Percentiles rank a stretch among this genome's conserved stretches.
These are phyloP conservation scores for Zoanthus sociatus DNA, from an alignment of 92 coral and sea anemone species.

Conservation along the genomic window DNA sequence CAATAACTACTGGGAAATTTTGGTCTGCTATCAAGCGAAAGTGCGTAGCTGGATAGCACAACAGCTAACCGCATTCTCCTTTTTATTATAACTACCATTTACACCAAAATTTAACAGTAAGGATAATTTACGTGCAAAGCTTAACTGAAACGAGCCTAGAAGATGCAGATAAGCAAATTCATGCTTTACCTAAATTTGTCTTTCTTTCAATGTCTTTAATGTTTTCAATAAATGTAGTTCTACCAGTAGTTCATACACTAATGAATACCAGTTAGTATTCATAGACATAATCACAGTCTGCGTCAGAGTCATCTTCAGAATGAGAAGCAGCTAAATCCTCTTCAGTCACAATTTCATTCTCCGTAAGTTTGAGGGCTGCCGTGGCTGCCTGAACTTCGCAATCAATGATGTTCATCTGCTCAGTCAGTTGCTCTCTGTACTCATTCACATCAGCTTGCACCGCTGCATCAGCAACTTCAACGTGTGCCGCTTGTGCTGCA, in stretches of 20 bases:
- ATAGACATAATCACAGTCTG: not conserved
- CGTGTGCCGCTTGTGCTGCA: not conserved
- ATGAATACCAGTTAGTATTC: constrained; percentile 20
- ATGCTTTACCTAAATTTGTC: constrained; percentile 4
- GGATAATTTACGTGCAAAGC: constrained; percentile 14
- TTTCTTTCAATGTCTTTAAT: constrained; percentile 1
- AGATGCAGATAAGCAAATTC: constrained; percentile 17
- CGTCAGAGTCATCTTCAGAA: constrained; percentile 9
- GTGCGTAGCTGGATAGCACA: no score
- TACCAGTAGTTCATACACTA: not conserved
- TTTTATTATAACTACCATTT: constrained; percentile 11
- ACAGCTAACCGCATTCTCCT: not conserved
- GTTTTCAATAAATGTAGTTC: constrained; percentile 27
- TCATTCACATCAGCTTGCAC: not conserved
- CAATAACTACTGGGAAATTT: constrained; percentile 9
- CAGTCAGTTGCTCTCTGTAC: not conserved
- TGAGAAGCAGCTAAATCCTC: not conserved
- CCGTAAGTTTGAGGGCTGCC: not conserved
- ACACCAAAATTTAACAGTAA: constrained; percentile 14
- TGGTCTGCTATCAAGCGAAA: not conserved
- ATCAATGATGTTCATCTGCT: not conserved
- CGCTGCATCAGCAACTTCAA: not conserved
- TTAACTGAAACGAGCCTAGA: constrained; percentile 21
- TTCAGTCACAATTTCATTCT: not conserved
- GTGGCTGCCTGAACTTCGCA: not conserved